Base-by-base conservation (phyloP, 2,797 vertebrate genomes). In the Lithobates pipiens region DNA sequence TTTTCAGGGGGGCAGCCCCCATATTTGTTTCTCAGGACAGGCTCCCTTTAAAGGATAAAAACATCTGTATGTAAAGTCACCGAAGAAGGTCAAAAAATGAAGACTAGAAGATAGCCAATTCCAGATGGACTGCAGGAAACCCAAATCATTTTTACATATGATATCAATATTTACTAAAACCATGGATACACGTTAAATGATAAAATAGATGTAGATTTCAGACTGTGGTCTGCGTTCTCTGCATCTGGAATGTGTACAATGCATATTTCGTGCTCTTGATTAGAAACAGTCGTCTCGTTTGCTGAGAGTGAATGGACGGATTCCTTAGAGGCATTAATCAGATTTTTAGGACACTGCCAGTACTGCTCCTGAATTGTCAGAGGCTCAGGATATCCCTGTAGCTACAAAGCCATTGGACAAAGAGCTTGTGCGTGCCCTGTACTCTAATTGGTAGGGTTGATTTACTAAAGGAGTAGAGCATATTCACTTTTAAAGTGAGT, bases 181-280 rank as follows among this genome's bases (percentile, higher is more conserved):
- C 88, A 86, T 86, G 77, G 88, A 85, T 90, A 89, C 86, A 71
- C 46, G 84, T 77, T 89, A 89, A 88, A 71, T 2, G n/a, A 32
- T 36, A 18, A 63, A 67, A 78, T 44, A 69, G 70, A 25, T 8
- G 36, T 61, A 27, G 11, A 81, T 11, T 57, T 50, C 10, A 25
- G 46, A 61, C 32, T 32, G 15, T 18, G 50, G 63, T n/a, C 15
- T 3, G 32, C 7, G 11, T 23, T 1, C 8, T 84, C 71, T 11
- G 42, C 76, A 73, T 65, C 76, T 88, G 32, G 75, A 88, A 0
- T 71, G 80, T 79, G 1, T 91, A 88, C 87, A 89, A 87, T 54
- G 84, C 73, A 0, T 2, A 82, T 84, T 85, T 83, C 84, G 54
- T 88, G 86, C 72, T 65, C 0, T 78, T 89, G 67, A 87, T 88